Conservation (phyloP, 2,113 vertebrate species). For the Piprites chloris region DNA sequence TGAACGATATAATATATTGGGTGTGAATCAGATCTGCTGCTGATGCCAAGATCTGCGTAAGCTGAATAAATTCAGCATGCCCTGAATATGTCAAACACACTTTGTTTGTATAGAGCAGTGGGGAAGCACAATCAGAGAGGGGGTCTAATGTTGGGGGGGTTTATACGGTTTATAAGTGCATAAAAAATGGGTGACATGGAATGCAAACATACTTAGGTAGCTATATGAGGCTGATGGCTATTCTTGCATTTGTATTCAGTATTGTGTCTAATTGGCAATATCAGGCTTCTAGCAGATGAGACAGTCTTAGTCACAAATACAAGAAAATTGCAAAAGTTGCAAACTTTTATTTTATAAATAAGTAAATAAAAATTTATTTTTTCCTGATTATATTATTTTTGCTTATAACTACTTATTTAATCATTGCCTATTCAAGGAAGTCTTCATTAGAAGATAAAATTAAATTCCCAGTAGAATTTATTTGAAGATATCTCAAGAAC, state of each 20-base stretch:
- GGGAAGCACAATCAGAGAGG: not conserved
- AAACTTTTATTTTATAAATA: not conserved
- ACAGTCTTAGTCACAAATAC: not conserved
- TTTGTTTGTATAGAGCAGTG: not conserved
- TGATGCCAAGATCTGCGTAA: not conserved
- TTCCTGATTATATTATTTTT: not conserved
- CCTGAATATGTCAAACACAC: conserved; percentile 27
- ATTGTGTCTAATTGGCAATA: not conserved
- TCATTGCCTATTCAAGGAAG: not conserved
- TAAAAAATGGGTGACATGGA: not conserved
- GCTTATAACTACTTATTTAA: not conserved
- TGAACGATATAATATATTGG: not conserved
- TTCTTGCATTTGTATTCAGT: not conserved
- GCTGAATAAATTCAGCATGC: not conserved
- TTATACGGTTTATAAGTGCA: not conserved
- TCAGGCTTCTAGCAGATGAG: not conserved
- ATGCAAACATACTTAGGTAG: not conserved
- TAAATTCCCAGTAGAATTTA: not conserved
- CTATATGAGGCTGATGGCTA: not conserved
- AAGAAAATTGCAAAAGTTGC: not conserved
- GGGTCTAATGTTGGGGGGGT: not conserved
- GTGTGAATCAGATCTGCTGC: not conserved
- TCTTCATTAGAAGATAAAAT: not conserved
- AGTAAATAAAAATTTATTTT: not conserved
- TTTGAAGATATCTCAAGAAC: not conserved